Evolutionary conservation across 2,797 vertebrate species (phyloP).

Genomic region (Poeciliopsis turneri): DNA sequence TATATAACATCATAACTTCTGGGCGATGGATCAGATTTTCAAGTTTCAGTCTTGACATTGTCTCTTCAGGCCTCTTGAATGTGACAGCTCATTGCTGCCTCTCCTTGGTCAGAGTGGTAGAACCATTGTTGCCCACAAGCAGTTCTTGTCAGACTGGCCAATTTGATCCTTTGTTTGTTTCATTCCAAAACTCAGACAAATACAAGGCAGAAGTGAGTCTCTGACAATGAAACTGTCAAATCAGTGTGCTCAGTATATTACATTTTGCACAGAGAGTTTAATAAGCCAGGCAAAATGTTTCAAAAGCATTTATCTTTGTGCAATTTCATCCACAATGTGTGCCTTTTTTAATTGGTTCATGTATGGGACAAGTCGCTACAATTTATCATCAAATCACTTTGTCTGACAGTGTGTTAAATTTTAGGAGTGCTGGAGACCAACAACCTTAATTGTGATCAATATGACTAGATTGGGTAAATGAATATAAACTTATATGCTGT

Average conservation of each 20-base stretch:
- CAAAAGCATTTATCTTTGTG: slow-evolving; percentile 45
- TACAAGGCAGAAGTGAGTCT: slow-evolving; percentile 41
- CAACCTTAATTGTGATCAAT: slow-evolving; percentile 49
- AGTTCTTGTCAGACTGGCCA: slow-evolving; percentile 52
- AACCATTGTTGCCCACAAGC: slow-evolving; percentile 48
- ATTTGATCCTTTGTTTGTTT: slow-evolving; percentile 69
- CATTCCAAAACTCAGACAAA: slow-evolving; percentile 51
- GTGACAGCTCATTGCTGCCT: slow-evolving; percentile 53
- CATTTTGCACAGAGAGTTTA: slow-evolving; percentile 40
- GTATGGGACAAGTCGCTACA: slow-evolving; percentile 52
- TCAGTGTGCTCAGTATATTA: slow-evolving; percentile 52
- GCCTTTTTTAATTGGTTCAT: slow-evolving; percentile 41
- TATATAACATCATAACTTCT: slow-evolving; percentile 17
- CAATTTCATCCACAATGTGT: slow-evolving; percentile 30
- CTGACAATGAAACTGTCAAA: slow-evolving; percentile 61
- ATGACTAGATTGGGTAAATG: slow-evolving; percentile 17
- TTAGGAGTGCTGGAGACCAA: slow-evolving; percentile 10
- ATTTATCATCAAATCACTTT: slow-evolving; percentile 50
- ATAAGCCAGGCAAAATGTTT: slow-evolving; percentile 51
- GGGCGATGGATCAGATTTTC: slow-evolving; percentile 28
- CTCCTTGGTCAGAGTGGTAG: slow-evolving; percentile 38
- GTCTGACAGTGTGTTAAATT: slow-evolving; percentile 43
- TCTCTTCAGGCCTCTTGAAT: slow-evolving; percentile 36
- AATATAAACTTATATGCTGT: slow-evolving; percentile 12
- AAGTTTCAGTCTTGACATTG: slow-evolving; percentile 41